phyloP scores from a whole-genome alignment of 37 sponge, comb jelly and placozoan genomes.

The Oopsacas minuta region DNA sequence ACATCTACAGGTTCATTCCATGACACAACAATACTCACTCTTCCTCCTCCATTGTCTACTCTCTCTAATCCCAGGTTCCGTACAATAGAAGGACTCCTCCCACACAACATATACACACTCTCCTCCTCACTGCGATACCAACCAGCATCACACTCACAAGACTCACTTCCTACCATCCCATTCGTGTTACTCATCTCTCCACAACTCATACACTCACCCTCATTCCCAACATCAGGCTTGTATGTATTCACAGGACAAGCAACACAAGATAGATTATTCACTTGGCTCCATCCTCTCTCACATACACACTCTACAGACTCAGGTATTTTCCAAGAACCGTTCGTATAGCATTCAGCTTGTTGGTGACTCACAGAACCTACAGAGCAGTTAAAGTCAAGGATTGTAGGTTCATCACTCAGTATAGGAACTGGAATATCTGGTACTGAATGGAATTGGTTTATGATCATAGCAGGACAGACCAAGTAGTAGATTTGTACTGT shows the following conservation, averaged over 20 bases:
- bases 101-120: background rate
- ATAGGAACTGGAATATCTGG: background rate
- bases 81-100: background rate
- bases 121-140: background rate
- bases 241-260: background rate
- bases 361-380: background rate
- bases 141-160: background rate
- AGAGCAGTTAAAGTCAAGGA: background rate
- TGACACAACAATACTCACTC: background rate
- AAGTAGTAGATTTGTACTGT: background rate
- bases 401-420: background rate
- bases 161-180: background rate
- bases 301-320: background rate
- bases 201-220: background rate
- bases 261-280: background rate
- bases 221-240: background rate
- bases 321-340: background rate
- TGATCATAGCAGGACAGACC: background rate
- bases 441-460: background rate
- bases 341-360: background rate
- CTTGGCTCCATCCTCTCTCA: background rate
- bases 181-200: background rate
- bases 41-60: background rate
- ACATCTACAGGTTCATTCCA: constrained; percentile 9
- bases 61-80: background rate